Evolutionary conservation across 2,113 vertebrate species (phyloP).

Genomic region (Triplophysa rosa): DNA sequence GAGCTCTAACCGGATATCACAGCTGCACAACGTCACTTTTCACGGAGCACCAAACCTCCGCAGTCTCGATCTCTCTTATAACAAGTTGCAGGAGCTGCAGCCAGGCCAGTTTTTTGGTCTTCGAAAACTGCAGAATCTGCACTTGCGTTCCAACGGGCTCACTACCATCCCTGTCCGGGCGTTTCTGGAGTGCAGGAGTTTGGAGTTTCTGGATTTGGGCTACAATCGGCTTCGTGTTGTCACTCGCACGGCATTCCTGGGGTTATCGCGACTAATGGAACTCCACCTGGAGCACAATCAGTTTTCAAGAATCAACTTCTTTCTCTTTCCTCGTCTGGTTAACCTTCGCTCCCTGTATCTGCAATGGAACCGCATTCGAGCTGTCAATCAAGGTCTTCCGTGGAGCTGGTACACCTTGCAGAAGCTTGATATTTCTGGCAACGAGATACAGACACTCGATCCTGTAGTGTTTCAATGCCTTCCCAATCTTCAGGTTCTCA

Average conservation of each 20-base stretch:
- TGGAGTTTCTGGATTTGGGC: constrained; percentile 96
- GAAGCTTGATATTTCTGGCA: constrained; percentile 96
- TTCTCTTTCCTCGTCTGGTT: constrained; percentile 94
- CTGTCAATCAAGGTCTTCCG: constrained; percentile 91
- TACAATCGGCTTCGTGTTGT: constrained; percentile 95
- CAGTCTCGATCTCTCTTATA: constrained; percentile 96
- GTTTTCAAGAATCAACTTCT: constrained; percentile 97
- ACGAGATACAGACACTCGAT: constrained; percentile 91
- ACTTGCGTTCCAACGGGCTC: constrained; percentile 91
- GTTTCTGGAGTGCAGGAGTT: constrained; percentile 94
- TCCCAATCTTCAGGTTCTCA: constrained; percentile 94
- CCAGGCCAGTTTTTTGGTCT: constrained; percentile 94
- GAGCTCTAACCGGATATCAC: constrained; percentile 94
- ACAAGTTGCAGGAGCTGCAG: constrained; percentile 91
- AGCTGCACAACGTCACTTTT: constrained; percentile 93
- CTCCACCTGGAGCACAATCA: constrained; percentile 98
- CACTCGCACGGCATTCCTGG: constrained; percentile 92
- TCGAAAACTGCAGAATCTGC: constrained; percentile 92
- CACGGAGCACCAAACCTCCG: constrained; percentile 95
- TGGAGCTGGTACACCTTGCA: constrained; percentile 98
- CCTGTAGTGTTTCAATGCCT: constrained; percentile 95
- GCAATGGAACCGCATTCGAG: constrained; percentile 96
- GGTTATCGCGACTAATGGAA: constrained; percentile 91
- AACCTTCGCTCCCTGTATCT: constrained; percentile 93
- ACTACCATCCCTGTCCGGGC: constrained; percentile 90